A percentile compares a stretch with the other conserved stretches of the same genome.
Evolutionary conservation across 1,140 invertebrate species (phyloP).

Genomic region (Pissodes strobi): DNA sequence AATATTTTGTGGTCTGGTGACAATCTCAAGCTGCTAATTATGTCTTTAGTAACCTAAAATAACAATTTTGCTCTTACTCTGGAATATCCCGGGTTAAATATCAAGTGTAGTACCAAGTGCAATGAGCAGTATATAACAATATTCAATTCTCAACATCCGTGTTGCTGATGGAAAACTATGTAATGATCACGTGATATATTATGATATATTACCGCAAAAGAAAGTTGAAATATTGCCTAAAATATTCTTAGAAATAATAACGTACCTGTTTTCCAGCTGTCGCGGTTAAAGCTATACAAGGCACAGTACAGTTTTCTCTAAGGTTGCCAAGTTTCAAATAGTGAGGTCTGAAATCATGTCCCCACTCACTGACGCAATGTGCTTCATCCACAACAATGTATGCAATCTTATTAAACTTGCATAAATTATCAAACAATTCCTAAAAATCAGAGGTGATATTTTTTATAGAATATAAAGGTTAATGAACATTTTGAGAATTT

Average conservation of each 20-base stretch:
- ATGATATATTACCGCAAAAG: too few relatives aligned
- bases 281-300: conserved; percentile 92
- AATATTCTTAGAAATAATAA: neutral
- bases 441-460: too few relatives aligned
- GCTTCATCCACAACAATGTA: conserved; percentile 95
- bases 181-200: too few relatives aligned
- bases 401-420: conserved; percentile 70
- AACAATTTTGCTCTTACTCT: too few relatives aligned
- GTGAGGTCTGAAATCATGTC: conserved; percentile 95
- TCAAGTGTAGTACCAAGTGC: too few relatives aligned
- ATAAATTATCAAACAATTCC: conserved; percentile 63
- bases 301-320: conserved; percentile 70
- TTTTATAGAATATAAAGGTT: too few relatives aligned
- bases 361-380: conserved; percentile 98
- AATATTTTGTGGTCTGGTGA: conserved; percentile 62
- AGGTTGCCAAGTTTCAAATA: conserved; percentile 86
- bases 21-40: conserved; percentile 67
- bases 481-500: too few relatives aligned
- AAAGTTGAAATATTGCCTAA: too few relatives aligned
- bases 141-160: too few relatives aligned
- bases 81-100: too few relatives aligned
- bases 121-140: too few relatives aligned
- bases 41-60: conserved; percentile 65
- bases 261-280: conserved; percentile 81
- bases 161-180: too few relatives aligned